Base-by-base conservation (phyloP, 1,140 invertebrate genomes). In the Cotesia typhae region DNA sequence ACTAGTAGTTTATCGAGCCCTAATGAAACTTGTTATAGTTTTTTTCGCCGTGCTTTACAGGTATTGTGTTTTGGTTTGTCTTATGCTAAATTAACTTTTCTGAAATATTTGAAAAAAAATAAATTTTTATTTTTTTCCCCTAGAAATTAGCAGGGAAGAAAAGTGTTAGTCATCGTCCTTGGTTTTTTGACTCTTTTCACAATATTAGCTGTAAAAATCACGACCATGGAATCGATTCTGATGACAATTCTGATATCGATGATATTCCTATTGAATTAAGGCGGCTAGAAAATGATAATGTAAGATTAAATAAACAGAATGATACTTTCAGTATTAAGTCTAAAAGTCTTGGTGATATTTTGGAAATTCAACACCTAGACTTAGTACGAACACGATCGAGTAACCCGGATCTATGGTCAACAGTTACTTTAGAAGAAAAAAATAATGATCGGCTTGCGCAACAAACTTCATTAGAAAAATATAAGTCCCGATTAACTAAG, bases 21-120 rank as follows among this genome's bases (percentile, higher is more conserved):
- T 4, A 96, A 95, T 78, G 96, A 97, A 87, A 96, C 95, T 4
- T 97, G 96, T 81, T 97, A 97, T 86, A 96, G 94, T 80, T 97
- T 97, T 81, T 95, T 97, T 4, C 89, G 95, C 60, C 90, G 94
- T 77, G 95, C 96, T 4, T 89, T 97, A 51, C 94, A 96, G 85
- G 91, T 92, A 85, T 9, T 47, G 3, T 69, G 2, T 28, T 9
- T 12, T 36, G 2, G 14, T n/a, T n/a, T 55, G n/a, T 55, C n/a
- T 14, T 14, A 55, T n/a, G 5, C 1, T 55, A 55, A 3, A 55
- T 12, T 55, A 14, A 9, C n/a, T 55, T 3, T 70, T 52, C 28
- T 10, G 57, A 10, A 20, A 36, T 71, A 52, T 70, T 28, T 35
- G 14, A 20, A 52, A 2, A 51, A 38, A 20, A 35, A 63, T 5